phyloP scores from a whole-genome alignment of 2,888 invertebrate species.

The Synergus laeviventris region DNA sequence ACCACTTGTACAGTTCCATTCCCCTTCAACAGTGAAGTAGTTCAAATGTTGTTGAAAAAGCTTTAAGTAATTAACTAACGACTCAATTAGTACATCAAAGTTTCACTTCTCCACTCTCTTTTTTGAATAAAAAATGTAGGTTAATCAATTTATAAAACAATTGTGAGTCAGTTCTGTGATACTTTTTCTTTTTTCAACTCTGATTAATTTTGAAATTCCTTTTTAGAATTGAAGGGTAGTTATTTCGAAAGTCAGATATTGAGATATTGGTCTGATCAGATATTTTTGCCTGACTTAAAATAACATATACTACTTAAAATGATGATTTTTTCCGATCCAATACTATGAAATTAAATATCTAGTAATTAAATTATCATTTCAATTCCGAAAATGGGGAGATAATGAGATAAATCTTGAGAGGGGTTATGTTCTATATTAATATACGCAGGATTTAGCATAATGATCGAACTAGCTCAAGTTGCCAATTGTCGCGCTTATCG shows the following conservation, averaged over 20 bases:
- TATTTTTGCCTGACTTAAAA: no score
- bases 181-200: neutral
- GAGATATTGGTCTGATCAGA: no score
- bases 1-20: neutral
- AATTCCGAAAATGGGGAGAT: no score
- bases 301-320: no score
- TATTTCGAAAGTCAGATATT: no score
- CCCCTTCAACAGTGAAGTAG: neutral
- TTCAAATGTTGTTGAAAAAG: neutral
- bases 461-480: neutral
- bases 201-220: no score
- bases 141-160: neutral
- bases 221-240: no score
- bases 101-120: neutral
- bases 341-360: no score
- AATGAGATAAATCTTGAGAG: no score
- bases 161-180: neutral
- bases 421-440: no score
- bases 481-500: conserved; percentile 7
- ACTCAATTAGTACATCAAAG: neutral
- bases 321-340: no score
- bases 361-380: neutral
- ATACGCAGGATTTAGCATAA: no score
- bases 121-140: neutral
- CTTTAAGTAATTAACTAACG: neutral